A percentile compares a stretch with the other conserved stretches of the same genome.
These are phyloP conservation scores for Tenualosa ilisha DNA, from an alignment of 2,797 vertebrate genomes.

Conservation along the genomic window DNA sequence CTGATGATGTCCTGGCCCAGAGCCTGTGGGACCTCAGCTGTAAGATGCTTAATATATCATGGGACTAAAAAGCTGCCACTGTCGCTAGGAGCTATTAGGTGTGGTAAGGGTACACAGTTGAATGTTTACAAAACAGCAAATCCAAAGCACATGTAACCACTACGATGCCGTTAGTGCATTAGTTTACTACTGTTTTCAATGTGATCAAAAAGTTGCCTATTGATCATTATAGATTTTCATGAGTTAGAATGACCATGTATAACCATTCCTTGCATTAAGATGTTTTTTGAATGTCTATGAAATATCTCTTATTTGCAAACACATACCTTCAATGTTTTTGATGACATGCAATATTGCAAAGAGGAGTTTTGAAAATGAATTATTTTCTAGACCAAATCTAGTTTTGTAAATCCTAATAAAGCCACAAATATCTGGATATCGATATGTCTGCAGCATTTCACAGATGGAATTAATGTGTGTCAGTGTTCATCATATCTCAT, in stretches of 20 bases:
- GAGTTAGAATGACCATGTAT: neutral
- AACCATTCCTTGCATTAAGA: neutral
- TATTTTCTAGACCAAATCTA: neutral
- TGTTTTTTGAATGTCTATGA: neutral
- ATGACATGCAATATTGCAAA: neutral
- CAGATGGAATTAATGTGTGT: neutral
- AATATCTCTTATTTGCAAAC: neutral
- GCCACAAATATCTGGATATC: neutral
- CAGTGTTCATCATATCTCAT: too few relatives aligned
- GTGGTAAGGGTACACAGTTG: neutral
- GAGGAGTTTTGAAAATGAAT: neutral
- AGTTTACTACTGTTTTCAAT: neutral
- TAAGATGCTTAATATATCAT: constrained; percentile 64
- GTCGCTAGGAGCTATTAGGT: neutral
- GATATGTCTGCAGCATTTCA: neutral
- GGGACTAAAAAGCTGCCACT: constrained; percentile 61
- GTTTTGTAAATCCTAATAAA: neutral
- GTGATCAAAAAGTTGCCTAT: neutral
- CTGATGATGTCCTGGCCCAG: constrained; percentile 66
- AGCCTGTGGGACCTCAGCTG: constrained; percentile 77
- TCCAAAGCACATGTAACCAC: neutral
- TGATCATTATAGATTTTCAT: neutral
- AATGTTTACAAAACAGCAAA: neutral
- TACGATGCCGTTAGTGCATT: neutral
- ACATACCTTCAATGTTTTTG: neutral